These are phyloP conservation scores for Sciaenops ocellatus DNA, from an alignment of 2,797 vertebrate species.

Conservation along the genomic window DNA sequence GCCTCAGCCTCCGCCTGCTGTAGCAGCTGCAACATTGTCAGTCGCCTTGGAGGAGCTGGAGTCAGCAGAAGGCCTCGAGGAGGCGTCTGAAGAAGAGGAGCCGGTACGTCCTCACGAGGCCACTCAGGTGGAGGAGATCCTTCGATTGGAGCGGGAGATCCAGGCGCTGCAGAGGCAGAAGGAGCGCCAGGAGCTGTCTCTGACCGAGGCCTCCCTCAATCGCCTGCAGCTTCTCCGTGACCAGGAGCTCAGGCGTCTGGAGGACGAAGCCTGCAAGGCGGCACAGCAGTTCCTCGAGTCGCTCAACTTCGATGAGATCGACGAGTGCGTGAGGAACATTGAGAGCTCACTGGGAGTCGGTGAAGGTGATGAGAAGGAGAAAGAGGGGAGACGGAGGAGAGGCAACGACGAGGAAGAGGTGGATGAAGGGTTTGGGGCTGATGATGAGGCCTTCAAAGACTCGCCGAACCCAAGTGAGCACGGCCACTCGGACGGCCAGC, in stretches of 20 bases:
- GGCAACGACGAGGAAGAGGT: conserved; percentile 90
- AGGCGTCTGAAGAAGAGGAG: conserved; percentile 24
- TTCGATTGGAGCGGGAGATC: conserved; percentile 95
- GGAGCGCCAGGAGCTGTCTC: conserved; percentile 93
- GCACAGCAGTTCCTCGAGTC: conserved; percentile 97
- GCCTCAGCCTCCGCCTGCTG: conserved; percentile 35
- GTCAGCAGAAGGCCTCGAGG: background rate
- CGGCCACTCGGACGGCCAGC: conserved; percentile 94
- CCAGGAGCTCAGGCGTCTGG: conserved; percentile 91
- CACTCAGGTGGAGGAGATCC: conserved; percentile 96
- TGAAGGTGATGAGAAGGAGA: conserved; percentile 61
- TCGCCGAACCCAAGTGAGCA: conserved; percentile 97
- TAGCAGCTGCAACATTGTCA: fast-evolving
- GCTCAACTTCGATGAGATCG: conserved; percentile 97
- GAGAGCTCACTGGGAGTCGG: conserved; percentile 89
- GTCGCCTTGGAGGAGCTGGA: conserved; percentile 16
- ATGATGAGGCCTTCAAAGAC: conserved; percentile 96
- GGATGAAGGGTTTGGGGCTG: conserved; percentile 96
- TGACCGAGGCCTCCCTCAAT: conserved; percentile 91
- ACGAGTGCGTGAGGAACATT: conserved; percentile 95
- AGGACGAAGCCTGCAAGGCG: conserved; percentile 95
- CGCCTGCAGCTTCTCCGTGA: conserved; percentile 92
- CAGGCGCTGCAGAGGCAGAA: conserved; percentile 92
- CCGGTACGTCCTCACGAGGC: conserved; percentile 87
- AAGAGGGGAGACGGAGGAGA: conserved; percentile 49